These are phyloP conservation scores for Corythucha ciliata DNA, from an alignment of 2,888 invertebrate genomes.

Conservation along the genomic window DNA sequence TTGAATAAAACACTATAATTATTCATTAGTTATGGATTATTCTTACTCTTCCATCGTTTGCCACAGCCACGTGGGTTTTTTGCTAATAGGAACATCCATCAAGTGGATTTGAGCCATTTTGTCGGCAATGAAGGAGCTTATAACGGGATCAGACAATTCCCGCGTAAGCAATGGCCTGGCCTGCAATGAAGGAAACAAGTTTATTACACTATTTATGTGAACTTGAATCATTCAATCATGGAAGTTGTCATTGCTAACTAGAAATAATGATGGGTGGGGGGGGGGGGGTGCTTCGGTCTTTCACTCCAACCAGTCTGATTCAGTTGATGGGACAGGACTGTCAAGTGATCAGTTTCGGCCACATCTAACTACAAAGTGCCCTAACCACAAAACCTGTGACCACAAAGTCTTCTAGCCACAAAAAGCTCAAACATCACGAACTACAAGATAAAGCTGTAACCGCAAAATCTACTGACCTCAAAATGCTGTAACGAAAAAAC, in stretches of 20 bases:
- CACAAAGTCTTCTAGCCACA: too few relatives aligned
- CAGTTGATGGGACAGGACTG: too few relatives aligned
- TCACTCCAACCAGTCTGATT: too few relatives aligned
- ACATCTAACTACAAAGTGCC: too few relatives aligned
- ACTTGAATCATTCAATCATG: too few relatives aligned
- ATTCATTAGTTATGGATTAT: background rate
- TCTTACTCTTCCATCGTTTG: conserved; percentile 74
- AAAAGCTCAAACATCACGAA: too few relatives aligned
- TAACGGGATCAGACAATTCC: conserved; percentile 68
- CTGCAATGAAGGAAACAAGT: conserved; percentile 49
- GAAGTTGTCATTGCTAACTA: too few relatives aligned
- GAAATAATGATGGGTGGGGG: background rate
- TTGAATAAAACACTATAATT: background rate
- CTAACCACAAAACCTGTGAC: too few relatives aligned
- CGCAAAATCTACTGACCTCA: too few relatives aligned
- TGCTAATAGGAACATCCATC: conserved; percentile 89
- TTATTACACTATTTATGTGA: background rate
- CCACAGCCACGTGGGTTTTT: conserved; percentile 92
- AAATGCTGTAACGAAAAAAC: too few relatives aligned
- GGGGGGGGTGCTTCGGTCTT: background rate
- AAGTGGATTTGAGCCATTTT: conserved; percentile 90
- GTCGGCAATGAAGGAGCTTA: conserved; percentile 79
- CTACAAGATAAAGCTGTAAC: too few relatives aligned
- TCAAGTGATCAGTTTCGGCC: too few relatives aligned
- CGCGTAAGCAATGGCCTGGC: conserved; percentile 71